Evolutionary conservation across 2,888 invertebrate genomes (phyloP).

Genomic region (Parnassius mnemosyne): DNA sequence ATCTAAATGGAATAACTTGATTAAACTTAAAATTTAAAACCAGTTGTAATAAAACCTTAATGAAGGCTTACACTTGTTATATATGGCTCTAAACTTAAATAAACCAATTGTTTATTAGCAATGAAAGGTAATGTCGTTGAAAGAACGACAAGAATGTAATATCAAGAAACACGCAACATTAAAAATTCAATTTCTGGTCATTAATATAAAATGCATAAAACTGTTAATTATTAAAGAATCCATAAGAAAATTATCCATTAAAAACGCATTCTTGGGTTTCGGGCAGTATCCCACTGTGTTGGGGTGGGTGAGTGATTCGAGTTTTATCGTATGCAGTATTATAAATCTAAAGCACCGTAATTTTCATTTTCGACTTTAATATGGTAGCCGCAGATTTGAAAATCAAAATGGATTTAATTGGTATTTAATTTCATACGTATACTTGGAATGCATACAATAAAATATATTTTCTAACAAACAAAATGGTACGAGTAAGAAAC

Average conservation of each 20-base stretch:
- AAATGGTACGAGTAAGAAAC: constrained; percentile 23
- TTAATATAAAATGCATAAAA: constrained; percentile 54
- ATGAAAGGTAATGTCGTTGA: too few relatives aligned
- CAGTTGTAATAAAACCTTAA: too few relatives aligned
- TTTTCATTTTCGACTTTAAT: constrained; percentile 18
- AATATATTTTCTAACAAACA: constrained; percentile 25
- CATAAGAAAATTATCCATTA: constrained; percentile 57
- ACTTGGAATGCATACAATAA: constrained; percentile 6
- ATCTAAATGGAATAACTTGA: too few relatives aligned
- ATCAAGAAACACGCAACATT: too few relatives aligned
- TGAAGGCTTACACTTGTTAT: too few relatives aligned
- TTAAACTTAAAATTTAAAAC: too few relatives aligned
- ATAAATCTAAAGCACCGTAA: constrained; percentile 3
- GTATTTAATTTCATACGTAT: neutral
- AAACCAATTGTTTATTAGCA: too few relatives aligned
- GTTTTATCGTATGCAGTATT: constrained; percentile 29
- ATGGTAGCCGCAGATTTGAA: neutral
- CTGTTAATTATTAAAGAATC: constrained; percentile 62
- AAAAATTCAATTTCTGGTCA: neutral
- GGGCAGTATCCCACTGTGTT: constrained; percentile 63
- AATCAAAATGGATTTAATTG: neutral
- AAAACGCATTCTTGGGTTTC: constrained; percentile 59
- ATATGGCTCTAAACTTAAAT: too few relatives aligned
- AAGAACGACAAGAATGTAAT: too few relatives aligned
- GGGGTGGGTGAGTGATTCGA: constrained; percentile 54